Evolutionary conservation across 2,888 invertebrate genomes (phyloP), one percentile per base, ranked within the genome.

Genomic region (Trachelus tabidus): DNA sequence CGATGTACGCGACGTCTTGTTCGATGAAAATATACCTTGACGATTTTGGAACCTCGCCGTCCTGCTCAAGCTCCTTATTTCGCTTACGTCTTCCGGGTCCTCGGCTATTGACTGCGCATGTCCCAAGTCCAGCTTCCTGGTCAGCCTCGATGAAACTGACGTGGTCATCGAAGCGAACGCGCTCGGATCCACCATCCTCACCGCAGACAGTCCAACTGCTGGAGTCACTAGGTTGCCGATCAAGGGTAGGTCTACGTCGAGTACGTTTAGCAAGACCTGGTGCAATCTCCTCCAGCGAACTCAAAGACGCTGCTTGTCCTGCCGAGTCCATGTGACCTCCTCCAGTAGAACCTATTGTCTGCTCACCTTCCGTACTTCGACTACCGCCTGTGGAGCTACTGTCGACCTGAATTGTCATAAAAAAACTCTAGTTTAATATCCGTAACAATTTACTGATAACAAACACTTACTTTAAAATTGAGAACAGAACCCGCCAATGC

Each of bases 401-500:
- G 78, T 91, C 91, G 83, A 91, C 85, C 91, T 91, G 79, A 69
- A 71, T 31, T 4, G 12, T 30, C 12, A 30, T n/a, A 71, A 30
- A 30, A 33, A 33, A 71, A 30, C 31, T 12, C 40, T 40, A 40
- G 6, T 15, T 40, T 40, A 40, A 40, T 2, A 23, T 23, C 1
- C 2, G 2, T 4, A 2, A 40, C 40, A 40, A 40, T 40, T 23
- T 33, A 76, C 9, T 30, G 12, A 75, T 15, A 69, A 23, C 40
- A 40, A 34, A 33, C 69, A 79, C 78, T 83, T 84, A 94, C 94
- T 92, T 94, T 95, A 88, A 94, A 95, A 88, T 94, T 95, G 80
- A 95, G 92, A 86, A 95, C 94, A 31, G 96, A 96, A 31, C 97
- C 97, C 73, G 96, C 96, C 81, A 96, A 92, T 69, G 96, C 97